phyloP scores from a whole-genome alignment of 2,797 vertebrate genomes.

The Coendou prehensilis region DNA sequence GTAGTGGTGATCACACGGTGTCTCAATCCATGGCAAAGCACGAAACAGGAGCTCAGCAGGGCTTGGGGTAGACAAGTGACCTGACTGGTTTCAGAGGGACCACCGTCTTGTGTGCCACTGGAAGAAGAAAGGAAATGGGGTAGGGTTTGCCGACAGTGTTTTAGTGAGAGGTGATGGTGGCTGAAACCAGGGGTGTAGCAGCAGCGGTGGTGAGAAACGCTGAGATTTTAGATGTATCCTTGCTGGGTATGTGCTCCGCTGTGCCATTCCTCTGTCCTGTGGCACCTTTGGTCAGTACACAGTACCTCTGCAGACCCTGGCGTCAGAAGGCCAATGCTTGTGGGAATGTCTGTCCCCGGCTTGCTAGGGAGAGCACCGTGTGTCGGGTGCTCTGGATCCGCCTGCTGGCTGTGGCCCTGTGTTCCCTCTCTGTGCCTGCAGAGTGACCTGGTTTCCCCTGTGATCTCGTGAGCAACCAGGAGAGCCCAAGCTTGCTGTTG shows the following conservation, averaged over 20 bases:
- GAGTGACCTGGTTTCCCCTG: not conserved
- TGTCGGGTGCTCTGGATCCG: not conserved
- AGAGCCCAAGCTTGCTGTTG: not conserved
- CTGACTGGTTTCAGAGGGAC: not conserved
- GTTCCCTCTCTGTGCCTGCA: not conserved
- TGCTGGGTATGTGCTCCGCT: not conserved
- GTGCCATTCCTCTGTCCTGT: rapidly evolving
- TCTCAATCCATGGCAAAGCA: not conserved
- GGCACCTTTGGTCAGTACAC: not conserved
- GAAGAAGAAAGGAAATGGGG: not conserved
- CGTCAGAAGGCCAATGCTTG: rapidly evolving
- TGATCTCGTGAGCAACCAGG: not conserved
- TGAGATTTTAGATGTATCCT: not conserved
- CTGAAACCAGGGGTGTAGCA: not conserved
- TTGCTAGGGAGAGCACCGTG: not conserved
- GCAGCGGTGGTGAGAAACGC: not conserved
- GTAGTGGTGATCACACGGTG: rapidly evolving
- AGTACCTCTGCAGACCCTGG: not conserved
- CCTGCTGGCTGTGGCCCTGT: not conserved
- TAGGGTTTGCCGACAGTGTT: not conserved
- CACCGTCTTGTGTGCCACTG: not conserved
- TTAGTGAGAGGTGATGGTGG: not conserved
- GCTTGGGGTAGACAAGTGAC: not conserved
- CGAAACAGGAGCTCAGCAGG: too few relatives aligned
- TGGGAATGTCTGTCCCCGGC: not conserved